A percentile compares a stretch with the other conserved stretches of the same genome.
phyloP scores from a whole-genome alignment of 2,888 invertebrate species.

The Diarsia brunnea region DNA sequence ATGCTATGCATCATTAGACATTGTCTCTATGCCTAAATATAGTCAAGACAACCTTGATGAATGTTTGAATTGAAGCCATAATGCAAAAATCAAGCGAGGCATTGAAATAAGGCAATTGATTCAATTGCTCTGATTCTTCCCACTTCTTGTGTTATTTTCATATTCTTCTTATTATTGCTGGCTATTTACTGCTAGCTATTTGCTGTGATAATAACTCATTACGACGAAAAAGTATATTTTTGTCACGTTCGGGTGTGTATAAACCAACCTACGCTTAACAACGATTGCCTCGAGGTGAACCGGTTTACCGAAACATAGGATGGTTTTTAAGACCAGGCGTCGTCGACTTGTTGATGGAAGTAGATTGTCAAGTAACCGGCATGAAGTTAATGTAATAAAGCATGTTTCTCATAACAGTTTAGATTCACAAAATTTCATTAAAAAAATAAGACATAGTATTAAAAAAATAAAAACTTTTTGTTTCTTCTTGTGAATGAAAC shows the following conservation, averaged over 20 bases:
- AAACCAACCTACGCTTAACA: constrained; percentile 2
- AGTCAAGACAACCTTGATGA: constrained; percentile 64
- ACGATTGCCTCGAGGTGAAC: constrained; percentile 26
- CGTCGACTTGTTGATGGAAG: background rate
- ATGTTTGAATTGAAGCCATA: constrained; percentile 55
- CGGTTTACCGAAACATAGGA: constrained; percentile 36
- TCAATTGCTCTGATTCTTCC: constrained; percentile 37
- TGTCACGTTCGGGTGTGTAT: constrained; percentile 9
- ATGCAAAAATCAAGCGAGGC: constrained; percentile 54
- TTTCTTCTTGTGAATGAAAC: background rate
- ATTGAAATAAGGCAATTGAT: constrained; percentile 47
- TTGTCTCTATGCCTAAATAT: constrained; percentile 55
- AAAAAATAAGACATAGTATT: background rate
- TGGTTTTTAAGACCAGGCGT: constrained; percentile 10
- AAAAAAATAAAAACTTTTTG: background rate
- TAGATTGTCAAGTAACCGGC: background rate
- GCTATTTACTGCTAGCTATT: constrained; percentile 10
- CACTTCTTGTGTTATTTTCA: constrained; percentile 15
- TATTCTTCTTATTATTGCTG: constrained; percentile 9
- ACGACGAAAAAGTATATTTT: constrained; percentile 11
- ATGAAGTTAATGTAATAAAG: background rate
- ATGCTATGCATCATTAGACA: constrained; percentile 39
- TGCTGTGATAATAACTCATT: constrained; percentile 8
- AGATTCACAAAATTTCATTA: background rate
- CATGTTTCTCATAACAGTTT: background rate